Evolutionary conservation across 2,888 invertebrate species (phyloP).

Genomic region (Molanna angustata): DNA sequence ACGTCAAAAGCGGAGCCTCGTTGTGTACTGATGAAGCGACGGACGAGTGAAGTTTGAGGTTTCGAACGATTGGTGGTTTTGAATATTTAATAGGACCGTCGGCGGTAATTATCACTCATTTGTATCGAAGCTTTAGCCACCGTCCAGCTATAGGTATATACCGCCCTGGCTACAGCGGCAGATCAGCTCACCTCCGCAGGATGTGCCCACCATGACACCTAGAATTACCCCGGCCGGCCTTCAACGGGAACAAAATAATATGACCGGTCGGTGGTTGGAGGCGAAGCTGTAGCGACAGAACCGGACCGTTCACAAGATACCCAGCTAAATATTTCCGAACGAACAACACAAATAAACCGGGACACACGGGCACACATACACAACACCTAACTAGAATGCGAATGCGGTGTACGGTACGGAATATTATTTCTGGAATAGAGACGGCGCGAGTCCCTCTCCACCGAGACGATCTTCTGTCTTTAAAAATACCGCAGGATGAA

Average conservation of each 20-base stretch:
- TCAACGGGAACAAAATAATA: slow-evolving; percentile 2
- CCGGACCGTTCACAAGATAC: slow-evolving; percentile 12
- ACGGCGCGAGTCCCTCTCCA: slow-evolving; percentile 15
- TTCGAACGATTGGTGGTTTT: not conserved
- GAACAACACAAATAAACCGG: slow-evolving; percentile 20
- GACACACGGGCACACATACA: slow-evolving; percentile 13
- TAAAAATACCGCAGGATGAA: slow-evolving; percentile 21
- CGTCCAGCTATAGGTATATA: not conserved
- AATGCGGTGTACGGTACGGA: too few relatives aligned
- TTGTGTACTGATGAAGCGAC: too few relatives aligned
- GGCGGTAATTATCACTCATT: slow-evolving; percentile 17
- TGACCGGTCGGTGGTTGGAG: slow-evolving; percentile 6
- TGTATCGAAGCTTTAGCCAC: not conserved
- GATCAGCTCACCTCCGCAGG: slow-evolving; percentile 1
- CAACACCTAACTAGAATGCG: slow-evolving; percentile 28
- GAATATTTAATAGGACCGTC: slow-evolving; percentile 4
- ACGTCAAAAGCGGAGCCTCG: too few relatives aligned
- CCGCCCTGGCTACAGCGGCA: not conserved
- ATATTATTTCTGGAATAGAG: slow-evolving; percentile 23
- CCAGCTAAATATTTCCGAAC: slow-evolving; percentile 18
- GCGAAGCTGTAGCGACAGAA: too few relatives aligned
- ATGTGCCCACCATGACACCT: slow-evolving; percentile 12
- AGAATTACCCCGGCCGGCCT: slow-evolving; percentile 7
- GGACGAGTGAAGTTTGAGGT: too few relatives aligned
- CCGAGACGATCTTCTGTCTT: slow-evolving; percentile 18